phyloP scores from a whole-genome alignment of 2,113 vertebrate species.

The Psilopogon haemacephalus region DNA sequence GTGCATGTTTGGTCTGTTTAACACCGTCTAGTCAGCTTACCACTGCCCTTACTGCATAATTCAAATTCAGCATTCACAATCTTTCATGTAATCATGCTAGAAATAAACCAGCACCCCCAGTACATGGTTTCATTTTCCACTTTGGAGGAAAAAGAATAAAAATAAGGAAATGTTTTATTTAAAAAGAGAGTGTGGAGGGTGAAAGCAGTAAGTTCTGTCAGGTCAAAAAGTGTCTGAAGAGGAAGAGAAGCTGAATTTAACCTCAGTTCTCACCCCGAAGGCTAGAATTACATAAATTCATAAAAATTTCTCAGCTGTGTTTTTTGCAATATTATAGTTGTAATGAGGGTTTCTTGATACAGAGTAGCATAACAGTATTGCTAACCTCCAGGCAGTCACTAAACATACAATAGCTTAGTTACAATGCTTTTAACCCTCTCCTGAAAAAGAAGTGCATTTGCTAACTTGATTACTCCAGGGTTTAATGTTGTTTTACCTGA shows the following conservation, averaged over 20 bases:
- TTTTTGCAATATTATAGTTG: neutral
- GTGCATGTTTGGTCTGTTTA: fast-evolving
- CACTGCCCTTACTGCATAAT: neutral
- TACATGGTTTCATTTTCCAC: neutral
- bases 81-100: neutral
- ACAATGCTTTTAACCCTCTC: neutral
- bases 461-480: fast-evolving
- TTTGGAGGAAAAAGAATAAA: neutral
- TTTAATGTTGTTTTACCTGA: neutral
- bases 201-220: too few relatives aligned
- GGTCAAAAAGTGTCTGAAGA: fast-evolving
- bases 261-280: neutral
- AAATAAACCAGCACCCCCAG: neutral
- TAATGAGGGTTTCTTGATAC: neutral
- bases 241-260: neutral
- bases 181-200: neutral
- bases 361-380: neutral
- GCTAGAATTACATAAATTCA: neutral
- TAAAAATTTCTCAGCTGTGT: neutral
- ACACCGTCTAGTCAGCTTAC: too few relatives aligned
- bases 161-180: neutral
- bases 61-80: neutral
- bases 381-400: neutral
- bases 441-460: neutral
- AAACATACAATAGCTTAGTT: fast-evolving